Percentiles rank a stretch among this genome's conserved stretches.
Evolutionary conservation across 2,113 vertebrate species (phyloP).

Genomic region (Pterocles burchelli): DNA sequence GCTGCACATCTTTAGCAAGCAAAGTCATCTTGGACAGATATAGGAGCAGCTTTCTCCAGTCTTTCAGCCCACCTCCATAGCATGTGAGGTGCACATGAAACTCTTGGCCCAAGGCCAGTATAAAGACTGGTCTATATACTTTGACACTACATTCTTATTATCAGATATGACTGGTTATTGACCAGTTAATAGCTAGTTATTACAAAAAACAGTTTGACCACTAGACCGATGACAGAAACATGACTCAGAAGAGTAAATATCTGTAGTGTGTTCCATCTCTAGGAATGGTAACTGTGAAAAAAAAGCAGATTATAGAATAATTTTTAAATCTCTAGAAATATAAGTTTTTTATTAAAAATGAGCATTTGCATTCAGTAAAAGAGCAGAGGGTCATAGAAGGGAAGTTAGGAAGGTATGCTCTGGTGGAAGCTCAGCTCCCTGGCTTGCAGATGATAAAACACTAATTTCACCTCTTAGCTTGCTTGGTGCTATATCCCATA

Average conservation of each 20-base stretch:
- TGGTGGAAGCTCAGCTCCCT: neutral
- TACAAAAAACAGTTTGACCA: neutral
- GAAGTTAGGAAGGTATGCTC: neutral
- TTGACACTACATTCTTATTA: neutral
- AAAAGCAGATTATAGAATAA: neutral
- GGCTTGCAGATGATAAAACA: neutral
- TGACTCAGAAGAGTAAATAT: neutral
- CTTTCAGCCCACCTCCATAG: neutral
- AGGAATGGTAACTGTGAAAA: neutral
- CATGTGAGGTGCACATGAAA: neutral
- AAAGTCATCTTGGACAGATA: neutral
- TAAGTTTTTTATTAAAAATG: neutral
- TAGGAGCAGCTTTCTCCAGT: neutral
- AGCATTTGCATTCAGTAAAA: neutral
- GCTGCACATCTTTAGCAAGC: neutral
- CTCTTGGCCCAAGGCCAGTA: neutral
- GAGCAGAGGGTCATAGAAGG: neutral
- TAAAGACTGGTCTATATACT: neutral
- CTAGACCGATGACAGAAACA: neutral
- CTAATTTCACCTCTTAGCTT: neutral
- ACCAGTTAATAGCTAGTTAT: neutral
- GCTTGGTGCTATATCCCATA: neutral
- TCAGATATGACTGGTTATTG: neutral
- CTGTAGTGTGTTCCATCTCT: neutral
- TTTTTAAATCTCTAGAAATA: neutral